Evolutionary conservation across 2,797 vertebrate genomes (phyloP).

Genomic region (Centropyge bicolor): DNA sequence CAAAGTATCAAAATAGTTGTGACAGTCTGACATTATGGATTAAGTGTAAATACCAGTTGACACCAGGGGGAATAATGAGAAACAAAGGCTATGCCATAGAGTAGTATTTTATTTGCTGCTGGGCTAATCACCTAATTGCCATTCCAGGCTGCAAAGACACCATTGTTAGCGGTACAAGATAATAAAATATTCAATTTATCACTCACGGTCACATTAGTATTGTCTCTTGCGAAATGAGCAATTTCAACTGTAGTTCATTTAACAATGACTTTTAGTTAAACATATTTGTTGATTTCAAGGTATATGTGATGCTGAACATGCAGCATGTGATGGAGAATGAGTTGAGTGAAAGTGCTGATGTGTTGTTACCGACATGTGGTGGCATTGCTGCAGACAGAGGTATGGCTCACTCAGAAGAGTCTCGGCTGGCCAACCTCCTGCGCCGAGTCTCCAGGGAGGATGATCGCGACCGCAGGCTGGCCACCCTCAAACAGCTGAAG

Average conservation of each 20-base stretch:
- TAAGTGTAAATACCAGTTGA: not conserved
- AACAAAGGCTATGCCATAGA: not conserved
- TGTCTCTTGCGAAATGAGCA: not conserved
- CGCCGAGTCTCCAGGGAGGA: conserved; percentile 99
- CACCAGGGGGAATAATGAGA: not conserved
- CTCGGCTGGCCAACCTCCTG: conserved; percentile 99
- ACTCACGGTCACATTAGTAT: not conserved
- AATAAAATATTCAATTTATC: not conserved
- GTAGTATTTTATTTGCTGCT: not conserved
- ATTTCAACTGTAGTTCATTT: not conserved
- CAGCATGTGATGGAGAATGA: too few relatives aligned
- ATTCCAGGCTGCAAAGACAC: not conserved
- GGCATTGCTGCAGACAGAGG: conserved; percentile 90
- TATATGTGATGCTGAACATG: not conserved
- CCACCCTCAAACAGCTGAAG: conserved; percentile 98
- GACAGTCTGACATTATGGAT: not conserved
- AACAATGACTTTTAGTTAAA: not conserved
- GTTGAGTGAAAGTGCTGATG: not conserved
- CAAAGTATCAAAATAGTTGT: not conserved
- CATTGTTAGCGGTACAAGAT: not conserved
- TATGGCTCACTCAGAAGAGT: conserved; percentile 99
- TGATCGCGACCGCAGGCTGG: conserved; percentile 97
- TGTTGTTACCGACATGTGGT: not conserved
- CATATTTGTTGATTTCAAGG: not conserved
- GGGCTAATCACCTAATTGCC: not conserved